Conservation (phyloP, 1,140 invertebrate species). For the Elymnias hypermnestra region DNA sequence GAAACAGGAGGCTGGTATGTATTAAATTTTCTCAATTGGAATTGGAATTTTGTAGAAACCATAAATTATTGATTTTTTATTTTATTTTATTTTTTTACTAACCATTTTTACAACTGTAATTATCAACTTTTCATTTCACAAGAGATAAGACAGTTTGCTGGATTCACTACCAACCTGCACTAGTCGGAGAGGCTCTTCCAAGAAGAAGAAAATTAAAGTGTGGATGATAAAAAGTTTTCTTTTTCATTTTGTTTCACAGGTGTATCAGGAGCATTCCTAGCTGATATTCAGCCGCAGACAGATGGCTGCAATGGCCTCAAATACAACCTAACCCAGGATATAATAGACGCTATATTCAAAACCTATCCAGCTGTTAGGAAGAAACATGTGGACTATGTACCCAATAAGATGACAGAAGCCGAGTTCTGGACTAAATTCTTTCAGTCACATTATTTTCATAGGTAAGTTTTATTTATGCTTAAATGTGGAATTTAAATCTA, state of each 20-base stretch:
- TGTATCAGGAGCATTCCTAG: constrained; percentile 91
- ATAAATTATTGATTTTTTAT: too few species aligned
- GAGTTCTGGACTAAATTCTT: constrained; percentile 99
- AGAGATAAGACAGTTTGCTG: too few species aligned
- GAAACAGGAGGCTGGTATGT: constrained; percentile 88
- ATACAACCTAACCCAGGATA: constrained; percentile 97
- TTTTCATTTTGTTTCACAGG: constrained; percentile 76
- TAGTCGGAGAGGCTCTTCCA: too few species aligned
- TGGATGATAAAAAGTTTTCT: too few species aligned
- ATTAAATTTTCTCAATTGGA: background rate
- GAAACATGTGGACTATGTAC: constrained; percentile 98
- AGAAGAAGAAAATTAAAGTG: background rate
- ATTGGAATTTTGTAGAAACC: too few species aligned
- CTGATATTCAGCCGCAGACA: constrained; percentile 97
- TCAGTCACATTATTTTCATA: constrained; percentile 99
- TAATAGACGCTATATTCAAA: constrained; percentile 98
- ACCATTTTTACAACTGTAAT: too few species aligned
- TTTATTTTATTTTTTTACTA: too few species aligned
- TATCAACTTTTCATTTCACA: too few species aligned
- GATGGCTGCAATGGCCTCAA: constrained; percentile 98
- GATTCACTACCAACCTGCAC: too few species aligned
- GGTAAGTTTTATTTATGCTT: constrained; percentile 47
- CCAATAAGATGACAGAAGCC: constrained; percentile 94
- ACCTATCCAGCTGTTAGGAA: constrained; percentile 98
- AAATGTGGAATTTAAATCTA: too few species aligned